Evolutionary conservation across 2,113 vertebrate genomes (phyloP).

Genomic region (Falcunculus frontatus): DNA sequence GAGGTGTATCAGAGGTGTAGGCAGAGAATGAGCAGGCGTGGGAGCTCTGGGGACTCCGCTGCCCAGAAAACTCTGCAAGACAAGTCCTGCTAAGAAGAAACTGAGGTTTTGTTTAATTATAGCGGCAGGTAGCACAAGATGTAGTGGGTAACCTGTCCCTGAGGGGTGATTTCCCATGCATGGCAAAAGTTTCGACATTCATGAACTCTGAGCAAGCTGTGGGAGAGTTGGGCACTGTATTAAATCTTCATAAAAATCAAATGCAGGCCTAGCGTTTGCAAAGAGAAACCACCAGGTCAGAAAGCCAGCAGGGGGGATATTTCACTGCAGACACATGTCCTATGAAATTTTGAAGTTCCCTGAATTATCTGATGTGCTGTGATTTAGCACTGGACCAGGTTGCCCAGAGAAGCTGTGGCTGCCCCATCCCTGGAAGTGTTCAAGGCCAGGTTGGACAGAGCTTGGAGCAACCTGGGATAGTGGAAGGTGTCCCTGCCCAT

Average conservation of each 20-base stretch:
- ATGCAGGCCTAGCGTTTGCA: not conserved
- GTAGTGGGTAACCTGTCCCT: not conserved
- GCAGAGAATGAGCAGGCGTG: not conserved
- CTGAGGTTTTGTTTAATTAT: not conserved
- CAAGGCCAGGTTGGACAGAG: fast-evolving
- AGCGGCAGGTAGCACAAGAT: not conserved
- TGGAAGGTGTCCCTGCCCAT: not conserved
- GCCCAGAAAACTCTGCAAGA: not conserved
- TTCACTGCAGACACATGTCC: not conserved
- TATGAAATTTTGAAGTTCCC: not conserved
- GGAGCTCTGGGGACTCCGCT: not conserved
- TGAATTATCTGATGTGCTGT: not conserved
- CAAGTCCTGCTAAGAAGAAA: not conserved
- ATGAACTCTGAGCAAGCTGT: not conserved
- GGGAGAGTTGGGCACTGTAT: not conserved
- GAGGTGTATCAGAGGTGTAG: not conserved
- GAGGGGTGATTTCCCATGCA: not conserved
- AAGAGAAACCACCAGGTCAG: not conserved
- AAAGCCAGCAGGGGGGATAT: not conserved
- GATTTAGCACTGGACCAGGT: not conserved
- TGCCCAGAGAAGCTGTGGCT: not conserved
- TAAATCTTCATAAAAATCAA: not conserved
- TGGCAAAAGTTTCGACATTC: not conserved
- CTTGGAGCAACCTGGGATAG: not conserved
- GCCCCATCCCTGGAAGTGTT: not conserved